Evolutionary conservation across 2,888 invertebrate genomes (phyloP), one percentile per base, ranked within the genome.

Genomic region (Lochmaea crataegi): DNA sequence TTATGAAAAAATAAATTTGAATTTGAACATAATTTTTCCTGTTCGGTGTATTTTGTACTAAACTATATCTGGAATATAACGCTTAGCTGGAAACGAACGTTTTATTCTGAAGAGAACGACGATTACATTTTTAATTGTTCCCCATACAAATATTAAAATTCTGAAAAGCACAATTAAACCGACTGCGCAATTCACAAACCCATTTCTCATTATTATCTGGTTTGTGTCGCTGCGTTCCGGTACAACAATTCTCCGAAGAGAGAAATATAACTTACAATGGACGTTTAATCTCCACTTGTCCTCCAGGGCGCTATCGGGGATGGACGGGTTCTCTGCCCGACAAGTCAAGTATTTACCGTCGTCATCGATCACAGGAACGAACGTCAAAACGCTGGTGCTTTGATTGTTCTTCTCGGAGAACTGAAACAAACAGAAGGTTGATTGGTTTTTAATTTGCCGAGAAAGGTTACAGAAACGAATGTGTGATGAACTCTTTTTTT

Each of bases 311-410:
- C 94, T 94, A 87, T 93, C 93, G 72, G 91, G 91, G 85, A 96
- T 94, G 87, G 91, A 91, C 85, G 94, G 94, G 90, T 96, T 96
- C 88, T 95, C 95, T 66, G 95, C 94, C 81, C 95, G 91, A 87
- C 96, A 96, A 79, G 94, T 94, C 87, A 96, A 91, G 89, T 94
- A 94, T 89, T 94, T 95, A 81, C 95, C 95, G 86, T 96, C 95
- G 88, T 96, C 96, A 83, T 95, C 95, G 82, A 95, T 93, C 81
- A 91, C 90, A 72, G 96, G 96, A 80, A 92, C 92, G 86, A 95
- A 92, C 81, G 93, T 93, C 82, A 96, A 90, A 83, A 95, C 93
- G 88, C 95, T 96, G 82, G 95, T 89, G 74, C 93, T 94, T 85
- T 93, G 93, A 89, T 94, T 94, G 89, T 94, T 94, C 83, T 90